phyloP scores from a whole-genome alignment of 2,888 invertebrate species.

The Dilophus febrilis region DNA sequence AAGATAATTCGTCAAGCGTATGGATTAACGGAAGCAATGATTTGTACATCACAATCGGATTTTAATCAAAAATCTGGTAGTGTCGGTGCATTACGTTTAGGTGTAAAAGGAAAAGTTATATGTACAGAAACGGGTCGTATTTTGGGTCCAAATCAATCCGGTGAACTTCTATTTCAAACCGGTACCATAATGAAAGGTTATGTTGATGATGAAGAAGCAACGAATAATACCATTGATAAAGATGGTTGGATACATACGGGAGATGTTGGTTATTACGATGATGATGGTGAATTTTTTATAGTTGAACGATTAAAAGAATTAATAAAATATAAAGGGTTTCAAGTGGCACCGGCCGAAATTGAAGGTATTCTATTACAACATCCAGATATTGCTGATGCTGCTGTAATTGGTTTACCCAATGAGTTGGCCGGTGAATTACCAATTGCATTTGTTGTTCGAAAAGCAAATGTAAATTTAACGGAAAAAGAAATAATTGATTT shows the following conservation, averaged over 20 bases:
- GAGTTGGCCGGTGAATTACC: slow-evolving; percentile 50
- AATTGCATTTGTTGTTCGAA: slow-evolving; percentile 46
- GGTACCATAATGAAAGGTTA: slow-evolving; percentile 74
- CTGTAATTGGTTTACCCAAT: slow-evolving; percentile 53
- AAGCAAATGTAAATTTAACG: slow-evolving; percentile 29
- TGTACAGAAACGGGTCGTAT: slow-evolving; percentile 43
- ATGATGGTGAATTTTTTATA: slow-evolving; percentile 46
- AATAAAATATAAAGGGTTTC: slow-evolving; percentile 66
- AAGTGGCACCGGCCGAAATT: slow-evolving; percentile 64
- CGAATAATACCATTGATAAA: slow-evolving; percentile 42
- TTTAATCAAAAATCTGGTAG: slow-evolving; percentile 37
- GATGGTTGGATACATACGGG: slow-evolving; percentile 68
- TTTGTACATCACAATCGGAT: slow-evolving; percentile 29
- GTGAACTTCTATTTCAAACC: slow-evolving; percentile 74
- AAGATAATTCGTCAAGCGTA: slow-evolving; percentile 51
- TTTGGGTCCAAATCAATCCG: slow-evolving; percentile 47
- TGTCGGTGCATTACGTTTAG: slow-evolving; percentile 48
- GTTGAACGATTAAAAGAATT: slow-evolving; percentile 66
- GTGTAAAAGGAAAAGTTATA: slow-evolving; percentile 44
- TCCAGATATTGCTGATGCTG: slow-evolving; percentile 46
- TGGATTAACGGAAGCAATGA: slow-evolving; percentile 65
- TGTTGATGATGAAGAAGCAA: slow-evolving; percentile 50
- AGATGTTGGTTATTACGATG: slow-evolving; percentile 67
- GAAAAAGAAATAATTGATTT: slow-evolving; percentile 33
- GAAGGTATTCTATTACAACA: slow-evolving; percentile 53